Evolutionary conservation across 2,888 invertebrate species (phyloP).

Genomic region (Pristionchus arcanus): DNA sequence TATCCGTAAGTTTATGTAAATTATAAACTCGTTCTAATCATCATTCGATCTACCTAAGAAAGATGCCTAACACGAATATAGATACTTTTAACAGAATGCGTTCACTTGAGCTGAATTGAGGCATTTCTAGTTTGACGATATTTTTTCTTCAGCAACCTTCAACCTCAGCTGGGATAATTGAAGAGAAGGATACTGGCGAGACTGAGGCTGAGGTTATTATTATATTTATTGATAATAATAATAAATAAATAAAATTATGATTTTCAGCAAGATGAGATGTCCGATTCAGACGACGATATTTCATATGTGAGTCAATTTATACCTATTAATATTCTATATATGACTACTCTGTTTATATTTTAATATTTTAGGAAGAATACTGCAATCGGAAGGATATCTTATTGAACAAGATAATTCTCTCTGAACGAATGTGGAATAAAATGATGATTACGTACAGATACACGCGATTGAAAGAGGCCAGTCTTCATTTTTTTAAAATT

Average conservation of each 20-base stretch:
- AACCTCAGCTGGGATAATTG: not conserved
- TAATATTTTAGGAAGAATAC: constrained; percentile 20
- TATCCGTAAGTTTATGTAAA: not conserved
- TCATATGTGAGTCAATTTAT: not conserved
- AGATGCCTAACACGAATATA: not conserved
- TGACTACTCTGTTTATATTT: not conserved
- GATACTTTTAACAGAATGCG: too few relatives aligned
- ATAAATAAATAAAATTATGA: not conserved
- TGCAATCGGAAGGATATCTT: constrained; percentile 27
- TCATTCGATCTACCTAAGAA: not conserved
- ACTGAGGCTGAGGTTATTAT: not conserved
- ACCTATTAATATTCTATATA: not conserved
- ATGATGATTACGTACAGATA: not conserved
- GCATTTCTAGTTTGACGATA: not conserved
- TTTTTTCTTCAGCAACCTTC: not conserved
- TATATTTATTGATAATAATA: not conserved
- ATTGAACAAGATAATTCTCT: constrained; percentile 1
- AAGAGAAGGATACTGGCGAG: not conserved
- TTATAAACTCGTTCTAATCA: not conserved
- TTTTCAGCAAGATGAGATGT: not conserved
- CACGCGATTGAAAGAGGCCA: constrained; percentile 32
- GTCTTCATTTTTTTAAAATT: not conserved
- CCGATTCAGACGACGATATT: constrained; percentile 27
- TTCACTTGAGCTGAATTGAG: not conserved
- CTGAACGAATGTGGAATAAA: constrained; percentile 1